phyloP scores from a whole-genome alignment of 2,113 vertebrate species.

The Bufo gargarizans region DNA sequence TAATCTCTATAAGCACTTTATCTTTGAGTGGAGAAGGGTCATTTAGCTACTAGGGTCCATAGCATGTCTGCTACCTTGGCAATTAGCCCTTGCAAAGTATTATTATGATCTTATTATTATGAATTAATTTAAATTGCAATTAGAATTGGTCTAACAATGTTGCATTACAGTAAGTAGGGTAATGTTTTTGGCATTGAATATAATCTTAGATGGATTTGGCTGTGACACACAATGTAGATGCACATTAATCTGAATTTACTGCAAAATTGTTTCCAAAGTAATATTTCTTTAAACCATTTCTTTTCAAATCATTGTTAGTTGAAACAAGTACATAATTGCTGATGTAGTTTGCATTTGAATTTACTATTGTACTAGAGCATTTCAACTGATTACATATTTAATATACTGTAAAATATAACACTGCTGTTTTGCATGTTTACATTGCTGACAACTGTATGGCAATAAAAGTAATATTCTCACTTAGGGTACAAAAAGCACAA shows the following conservation, averaged over 20 bases:
- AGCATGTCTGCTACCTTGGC: too few species aligned
- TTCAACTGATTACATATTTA: slow-evolving; percentile 9
- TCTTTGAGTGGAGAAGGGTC: too few species aligned
- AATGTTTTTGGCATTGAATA: too few species aligned
- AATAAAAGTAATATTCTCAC: not conserved
- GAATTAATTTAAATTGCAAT: too few species aligned
- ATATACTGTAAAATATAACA: slow-evolving; percentile 5
- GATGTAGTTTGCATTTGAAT: not conserved
- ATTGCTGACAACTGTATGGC: not conserved
- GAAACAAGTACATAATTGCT: not conserved
- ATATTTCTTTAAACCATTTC: slow-evolving; percentile 5
- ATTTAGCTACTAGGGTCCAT: too few species aligned
- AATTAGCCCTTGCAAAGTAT: too few species aligned
- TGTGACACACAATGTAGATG: too few species aligned
- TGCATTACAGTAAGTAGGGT: too few species aligned
- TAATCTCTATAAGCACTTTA: too few species aligned
- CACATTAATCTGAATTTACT: not conserved
- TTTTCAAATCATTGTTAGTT: not conserved
- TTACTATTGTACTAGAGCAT: not conserved
- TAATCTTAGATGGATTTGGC: too few species aligned
- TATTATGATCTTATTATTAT: too few species aligned
- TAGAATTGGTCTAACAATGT: too few species aligned
- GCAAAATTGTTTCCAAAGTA: not conserved
- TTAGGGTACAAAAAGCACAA: not conserved
- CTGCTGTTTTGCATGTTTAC: slow-evolving; percentile 12